These are phyloP conservation scores for Danaus plexippus DNA, from an alignment of 1,140 invertebrate genomes.

Conservation along the genomic window DNA sequence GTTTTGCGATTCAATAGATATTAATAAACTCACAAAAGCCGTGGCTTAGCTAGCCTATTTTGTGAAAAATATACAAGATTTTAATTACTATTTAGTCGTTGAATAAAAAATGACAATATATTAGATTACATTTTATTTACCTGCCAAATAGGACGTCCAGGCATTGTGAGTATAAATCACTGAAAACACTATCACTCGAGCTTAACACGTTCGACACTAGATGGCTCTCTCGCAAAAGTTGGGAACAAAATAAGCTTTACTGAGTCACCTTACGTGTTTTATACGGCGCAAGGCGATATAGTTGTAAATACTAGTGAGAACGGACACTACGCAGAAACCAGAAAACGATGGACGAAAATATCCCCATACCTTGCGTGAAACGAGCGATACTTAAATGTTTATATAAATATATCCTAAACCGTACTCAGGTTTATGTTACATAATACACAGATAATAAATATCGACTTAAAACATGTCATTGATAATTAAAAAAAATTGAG, in stretches of 20 bases:
- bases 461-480: too few relatives aligned
- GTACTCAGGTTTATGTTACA: conserved; percentile 3
- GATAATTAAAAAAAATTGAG: too few relatives aligned
- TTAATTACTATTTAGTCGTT: too few relatives aligned
- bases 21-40: too few relatives aligned
- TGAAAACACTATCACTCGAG: conserved; percentile 38
- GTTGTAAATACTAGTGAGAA: conserved; percentile 60
- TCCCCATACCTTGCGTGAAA: conserved; percentile 41
- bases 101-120: conserved; percentile 8
- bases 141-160: conserved; percentile 72
- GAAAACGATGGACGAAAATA: conserved; percentile 57
- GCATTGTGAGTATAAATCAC: conserved; percentile 53
- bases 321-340: conserved; percentile 57
- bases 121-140: conserved; percentile 31
- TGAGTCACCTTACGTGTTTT: conserved; percentile 69
- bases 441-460: background rate
- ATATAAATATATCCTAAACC: too few relatives aligned
- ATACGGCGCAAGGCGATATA: conserved; percentile 55
- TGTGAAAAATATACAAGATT: too few relatives aligned
- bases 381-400: conserved; percentile 2
- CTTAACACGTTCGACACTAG: conserved; percentile 52
- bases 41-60: too few relatives aligned
- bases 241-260: conserved; percentile 66
- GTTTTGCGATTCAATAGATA: too few relatives aligned
- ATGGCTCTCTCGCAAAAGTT: conserved; percentile 68